Evolutionary conservation across 2,888 invertebrate genomes (phyloP).

Genomic region (Trilocha varians): DNA sequence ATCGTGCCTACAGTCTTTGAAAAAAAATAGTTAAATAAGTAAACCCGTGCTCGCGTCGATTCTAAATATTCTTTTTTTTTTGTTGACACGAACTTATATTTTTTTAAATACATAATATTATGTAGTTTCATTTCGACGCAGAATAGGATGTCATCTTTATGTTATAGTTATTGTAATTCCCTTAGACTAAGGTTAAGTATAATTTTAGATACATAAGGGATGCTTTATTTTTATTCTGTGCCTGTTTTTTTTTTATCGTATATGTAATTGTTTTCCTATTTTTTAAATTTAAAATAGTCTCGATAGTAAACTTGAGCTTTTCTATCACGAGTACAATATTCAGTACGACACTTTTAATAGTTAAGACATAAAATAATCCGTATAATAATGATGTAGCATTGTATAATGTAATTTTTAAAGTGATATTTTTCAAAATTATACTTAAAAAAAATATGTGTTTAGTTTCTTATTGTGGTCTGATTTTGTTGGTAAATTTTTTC

Average conservation of each 20-base stretch:
- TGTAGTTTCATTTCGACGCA: slow-evolving; percentile 21
- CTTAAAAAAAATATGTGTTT: neutral
- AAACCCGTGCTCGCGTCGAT: slow-evolving; percentile 20
- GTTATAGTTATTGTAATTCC: slow-evolving; percentile 60
- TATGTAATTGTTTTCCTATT: neutral
- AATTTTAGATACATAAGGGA: slow-evolving; percentile 41
- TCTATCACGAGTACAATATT: neutral
- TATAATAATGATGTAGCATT: neutral
- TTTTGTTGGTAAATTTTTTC: neutral
- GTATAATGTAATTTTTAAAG: neutral
- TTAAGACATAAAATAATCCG: neutral
- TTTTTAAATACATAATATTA: slow-evolving; percentile 6
- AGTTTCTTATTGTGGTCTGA: neutral
- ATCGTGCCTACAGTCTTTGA: too few species aligned
- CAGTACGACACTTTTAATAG: neutral
- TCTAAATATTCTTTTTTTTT: slow-evolving; percentile 10
- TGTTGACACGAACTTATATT: neutral
- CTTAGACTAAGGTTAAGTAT: slow-evolving; percentile 53
- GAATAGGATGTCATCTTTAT: slow-evolving; percentile 47
- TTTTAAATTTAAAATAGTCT: neutral
- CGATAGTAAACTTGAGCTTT: neutral
- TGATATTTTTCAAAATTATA: neutral
- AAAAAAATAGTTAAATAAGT: too few species aligned
- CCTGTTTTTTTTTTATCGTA: neutral
- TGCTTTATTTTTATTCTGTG: slow-evolving; percentile 27